Conservation (phyloP, 2,888 invertebrate species). For the Lithophane socia region DNA sequence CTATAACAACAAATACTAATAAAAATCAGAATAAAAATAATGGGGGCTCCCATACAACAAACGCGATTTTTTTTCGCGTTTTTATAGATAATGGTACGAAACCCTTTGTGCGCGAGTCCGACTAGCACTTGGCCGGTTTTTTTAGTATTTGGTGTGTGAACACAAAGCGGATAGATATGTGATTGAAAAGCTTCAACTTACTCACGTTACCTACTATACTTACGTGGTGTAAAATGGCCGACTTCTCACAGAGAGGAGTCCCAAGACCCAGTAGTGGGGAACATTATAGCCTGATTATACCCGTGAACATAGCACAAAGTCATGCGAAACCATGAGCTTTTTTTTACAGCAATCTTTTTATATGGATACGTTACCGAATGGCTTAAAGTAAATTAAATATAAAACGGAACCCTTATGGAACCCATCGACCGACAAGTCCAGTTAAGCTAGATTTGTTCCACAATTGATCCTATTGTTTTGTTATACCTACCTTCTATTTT, state of each 20-base stretch:
- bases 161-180: background rate
- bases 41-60: too few relatives aligned
- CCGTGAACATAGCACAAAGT: background rate
- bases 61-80: too few relatives aligned
- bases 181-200: background rate
- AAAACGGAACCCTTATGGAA: background rate
- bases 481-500: background rate
- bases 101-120: too few relatives aligned
- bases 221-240: background rate
- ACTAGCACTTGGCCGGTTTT: background rate
- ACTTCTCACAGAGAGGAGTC: background rate
- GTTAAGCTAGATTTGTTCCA: conserved; percentile 15
- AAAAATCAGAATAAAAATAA: too few relatives aligned
- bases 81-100: too few relatives aligned
- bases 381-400: conserved; percentile 20
- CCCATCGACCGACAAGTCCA: background rate
- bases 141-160: background rate
- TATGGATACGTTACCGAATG: background rate
- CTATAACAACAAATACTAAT: too few relatives aligned
- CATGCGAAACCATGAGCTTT: background rate
- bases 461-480: conserved; percentile 1
- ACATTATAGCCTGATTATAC: background rate
- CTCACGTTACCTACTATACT: background rate
- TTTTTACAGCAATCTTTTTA: background rate
- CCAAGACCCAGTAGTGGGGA: too few relatives aligned